Conservation (phyloP, 2,888 invertebrate genomes). For the Sesamia inferens region DNA sequence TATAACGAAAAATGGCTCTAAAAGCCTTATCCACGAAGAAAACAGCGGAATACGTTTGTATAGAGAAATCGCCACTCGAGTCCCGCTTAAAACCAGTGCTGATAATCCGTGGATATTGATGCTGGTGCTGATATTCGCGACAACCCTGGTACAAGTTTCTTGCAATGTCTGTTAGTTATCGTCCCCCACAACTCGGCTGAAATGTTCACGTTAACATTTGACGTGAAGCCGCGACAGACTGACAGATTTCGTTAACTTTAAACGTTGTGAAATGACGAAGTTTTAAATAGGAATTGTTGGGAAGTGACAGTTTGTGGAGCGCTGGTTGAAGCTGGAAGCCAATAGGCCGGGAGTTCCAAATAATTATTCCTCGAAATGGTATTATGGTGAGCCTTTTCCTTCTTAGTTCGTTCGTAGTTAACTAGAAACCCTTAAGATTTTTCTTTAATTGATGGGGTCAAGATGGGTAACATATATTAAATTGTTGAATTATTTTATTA, state of each 20-base stretch:
- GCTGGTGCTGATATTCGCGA: too few relatives aligned
- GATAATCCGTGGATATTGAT: too few relatives aligned
- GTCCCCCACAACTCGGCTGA: background rate
- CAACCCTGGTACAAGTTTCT: background rate
- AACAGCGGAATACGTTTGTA: too few relatives aligned
- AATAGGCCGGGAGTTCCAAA: conserved; percentile 25
- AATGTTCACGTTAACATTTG: background rate
- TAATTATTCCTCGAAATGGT: conserved; percentile 30
- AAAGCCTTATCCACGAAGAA: too few relatives aligned
- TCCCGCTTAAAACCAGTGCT: too few relatives aligned
- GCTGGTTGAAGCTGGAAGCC: conserved; percentile 13
- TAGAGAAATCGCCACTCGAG: too few relatives aligned
- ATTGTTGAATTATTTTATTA: too few relatives aligned
- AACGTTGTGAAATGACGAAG: conserved; percentile 6
- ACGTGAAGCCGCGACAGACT: background rate
- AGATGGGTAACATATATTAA: too few relatives aligned
- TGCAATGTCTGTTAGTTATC: background rate
- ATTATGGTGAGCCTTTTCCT: conserved; percentile 14
- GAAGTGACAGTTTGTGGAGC: conserved; percentile 24
- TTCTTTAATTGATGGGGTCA: too few relatives aligned
- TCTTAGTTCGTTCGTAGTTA: too few relatives aligned
- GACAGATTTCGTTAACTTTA: conserved; percentile 23
- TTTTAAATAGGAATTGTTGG: conserved; percentile 21
- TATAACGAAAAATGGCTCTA: too few relatives aligned
- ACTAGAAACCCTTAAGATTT: too few relatives aligned